A percentile compares a stretch with the other conserved stretches of the same genome.
Evolutionary conservation across 2,113 vertebrate species (phyloP).

Genomic region (Rhinichthys klamathensis): DNA sequence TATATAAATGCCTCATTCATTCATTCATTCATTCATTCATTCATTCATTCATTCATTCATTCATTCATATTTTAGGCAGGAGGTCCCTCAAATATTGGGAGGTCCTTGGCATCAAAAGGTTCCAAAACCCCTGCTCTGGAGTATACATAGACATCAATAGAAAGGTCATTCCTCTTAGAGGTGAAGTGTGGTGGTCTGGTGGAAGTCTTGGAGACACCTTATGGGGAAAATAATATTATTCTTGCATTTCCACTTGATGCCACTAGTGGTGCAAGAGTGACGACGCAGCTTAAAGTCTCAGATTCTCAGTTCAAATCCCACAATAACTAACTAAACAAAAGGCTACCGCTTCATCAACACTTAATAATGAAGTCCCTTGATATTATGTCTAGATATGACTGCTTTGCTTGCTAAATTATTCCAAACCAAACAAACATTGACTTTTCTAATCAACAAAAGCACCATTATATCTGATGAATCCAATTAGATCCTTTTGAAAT

Average conservation of each 20-base stretch:
- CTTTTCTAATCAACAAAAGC: slow-evolving; percentile 49
- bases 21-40: too few relatives aligned
- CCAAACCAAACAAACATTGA: slow-evolving; percentile 39
- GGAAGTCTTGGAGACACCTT: background rate
- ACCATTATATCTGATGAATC: slow-evolving; percentile 37
- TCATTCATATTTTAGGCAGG: background rate
- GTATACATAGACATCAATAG: background rate
- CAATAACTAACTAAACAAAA: background rate
- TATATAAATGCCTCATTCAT: too few relatives aligned
- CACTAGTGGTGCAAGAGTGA: background rate
- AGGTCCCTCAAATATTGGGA: background rate
- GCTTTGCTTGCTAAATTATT: background rate
- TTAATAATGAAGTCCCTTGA: background rate
- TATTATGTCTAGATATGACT: background rate
- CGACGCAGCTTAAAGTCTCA: background rate
- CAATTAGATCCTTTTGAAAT: slow-evolving; percentile 52
- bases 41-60: too few relatives aligned
- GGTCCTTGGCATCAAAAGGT: background rate
- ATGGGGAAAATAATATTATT: background rate
- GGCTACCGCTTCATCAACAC: background rate
- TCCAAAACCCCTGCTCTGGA: background rate
- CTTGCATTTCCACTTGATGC: background rate
- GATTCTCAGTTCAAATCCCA: background rate
- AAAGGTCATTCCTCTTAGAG: background rate
- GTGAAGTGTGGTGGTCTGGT: background rate